Evolutionary conservation across 1,140 invertebrate species (phyloP).

Genomic region (Monomorium pharaonis): DNA sequence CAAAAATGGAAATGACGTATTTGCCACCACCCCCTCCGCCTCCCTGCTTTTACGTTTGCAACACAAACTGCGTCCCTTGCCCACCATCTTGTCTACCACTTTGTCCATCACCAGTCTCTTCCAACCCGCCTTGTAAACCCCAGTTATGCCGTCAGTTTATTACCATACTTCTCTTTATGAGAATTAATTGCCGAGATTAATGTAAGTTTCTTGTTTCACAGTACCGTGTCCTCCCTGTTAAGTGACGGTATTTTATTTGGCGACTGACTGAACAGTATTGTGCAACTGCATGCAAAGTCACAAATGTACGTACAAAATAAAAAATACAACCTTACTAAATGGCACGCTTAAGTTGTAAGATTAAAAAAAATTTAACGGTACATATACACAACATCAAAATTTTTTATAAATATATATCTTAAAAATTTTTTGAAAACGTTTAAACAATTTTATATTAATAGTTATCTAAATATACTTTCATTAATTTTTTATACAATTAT

Average conservation of each 20-base stretch:
- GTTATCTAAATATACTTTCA: not conserved
- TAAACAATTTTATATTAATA: not conserved
- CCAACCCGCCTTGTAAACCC: slow-evolving; percentile 60
- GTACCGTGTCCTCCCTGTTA: slow-evolving; percentile 52
- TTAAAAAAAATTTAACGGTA: not conserved
- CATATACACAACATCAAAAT: not conserved
- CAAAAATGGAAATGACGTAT: slow-evolving; percentile 67
- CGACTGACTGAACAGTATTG: slow-evolving; percentile 1
- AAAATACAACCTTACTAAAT: not conserved
- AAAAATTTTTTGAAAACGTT: not conserved
- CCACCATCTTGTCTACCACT: too few relatives aligned
- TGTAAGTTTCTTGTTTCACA: slow-evolving; percentile 20
- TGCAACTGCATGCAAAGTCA: not conserved
- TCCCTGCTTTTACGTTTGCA: slow-evolving; percentile 62
- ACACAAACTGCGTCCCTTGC: slow-evolving; percentile 59
- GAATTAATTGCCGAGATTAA: not conserved
- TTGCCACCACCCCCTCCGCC: slow-evolving; percentile 53
- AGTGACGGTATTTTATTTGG: slow-evolving; percentile 8
- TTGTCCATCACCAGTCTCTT: slow-evolving; percentile 64
- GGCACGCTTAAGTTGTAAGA: not conserved
- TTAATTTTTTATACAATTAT: not conserved
- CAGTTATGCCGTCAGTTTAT: slow-evolving; percentile 58
- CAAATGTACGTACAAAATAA: not conserved
- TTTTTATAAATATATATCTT: not conserved
- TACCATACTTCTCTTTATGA: not conserved